phyloP scores from a whole-genome alignment of 2,888 invertebrate species.

The Metellina segmentata region DNA sequence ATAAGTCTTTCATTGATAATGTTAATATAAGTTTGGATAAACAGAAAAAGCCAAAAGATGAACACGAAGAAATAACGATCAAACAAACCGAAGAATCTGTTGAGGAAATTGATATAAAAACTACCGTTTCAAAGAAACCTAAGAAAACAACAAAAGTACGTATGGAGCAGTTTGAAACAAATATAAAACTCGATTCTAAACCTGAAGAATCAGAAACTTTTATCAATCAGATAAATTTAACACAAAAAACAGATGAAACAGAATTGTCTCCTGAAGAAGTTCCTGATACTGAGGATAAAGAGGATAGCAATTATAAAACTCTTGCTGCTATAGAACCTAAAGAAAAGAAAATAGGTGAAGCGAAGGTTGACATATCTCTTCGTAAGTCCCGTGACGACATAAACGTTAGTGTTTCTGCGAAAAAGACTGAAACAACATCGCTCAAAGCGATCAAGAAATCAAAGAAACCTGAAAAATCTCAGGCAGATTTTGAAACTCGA shows the following conservation, averaged over 20 bases:
- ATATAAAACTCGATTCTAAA: constrained; percentile 15
- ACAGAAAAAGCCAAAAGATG: constrained; percentile 27
- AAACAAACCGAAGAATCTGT: constrained; percentile 26
- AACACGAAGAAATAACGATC: not conserved
- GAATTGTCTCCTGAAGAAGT: constrained; percentile 20
- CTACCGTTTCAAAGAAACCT: constrained; percentile 27
- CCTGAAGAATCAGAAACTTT: not conserved
- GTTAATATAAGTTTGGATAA: constrained; percentile 24
- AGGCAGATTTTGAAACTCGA: constrained; percentile 12
- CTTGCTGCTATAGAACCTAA: constrained; percentile 20
- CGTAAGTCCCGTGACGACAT: constrained; percentile 41
- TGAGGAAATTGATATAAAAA: constrained; percentile 32
- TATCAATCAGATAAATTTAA: not conserved
- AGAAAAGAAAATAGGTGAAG: constrained; percentile 27
- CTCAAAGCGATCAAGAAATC: constrained; percentile 9
- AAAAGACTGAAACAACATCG: constrained; percentile 21
- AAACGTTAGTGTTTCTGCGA: not conserved
- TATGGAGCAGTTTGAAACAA: not conserved
- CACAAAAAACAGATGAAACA: constrained; percentile 11
- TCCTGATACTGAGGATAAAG: constrained; percentile 8
- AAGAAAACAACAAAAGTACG: constrained; percentile 28
- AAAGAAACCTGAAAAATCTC: constrained; percentile 19
- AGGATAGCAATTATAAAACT: constrained; percentile 8
- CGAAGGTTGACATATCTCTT: constrained; percentile 3
- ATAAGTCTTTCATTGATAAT: not conserved